A percentile compares a stretch with the other conserved stretches of the same genome.
Conservation (phyloP, 2,797 vertebrate genomes). For the Valencia hispanica region DNA sequence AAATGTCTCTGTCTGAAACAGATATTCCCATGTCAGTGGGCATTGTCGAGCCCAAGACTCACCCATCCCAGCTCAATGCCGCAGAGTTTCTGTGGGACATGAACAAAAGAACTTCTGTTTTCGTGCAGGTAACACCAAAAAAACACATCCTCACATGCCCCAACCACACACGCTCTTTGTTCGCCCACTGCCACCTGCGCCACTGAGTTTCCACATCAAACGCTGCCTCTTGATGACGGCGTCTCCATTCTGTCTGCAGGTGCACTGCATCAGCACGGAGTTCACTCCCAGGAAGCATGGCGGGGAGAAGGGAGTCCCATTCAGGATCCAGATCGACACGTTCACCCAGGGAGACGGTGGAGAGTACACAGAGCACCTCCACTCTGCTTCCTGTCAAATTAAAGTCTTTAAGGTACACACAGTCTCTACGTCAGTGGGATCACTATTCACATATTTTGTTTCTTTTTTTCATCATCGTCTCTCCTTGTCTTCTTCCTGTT, state of each 20-base stretch:
- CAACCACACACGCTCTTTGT: conserved; percentile 11
- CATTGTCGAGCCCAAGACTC: conserved; percentile 92
- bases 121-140: conserved; percentile 89
- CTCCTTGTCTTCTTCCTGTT: conserved; percentile 6
- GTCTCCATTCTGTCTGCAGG: conserved; percentile 72
- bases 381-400: conserved; percentile 98
- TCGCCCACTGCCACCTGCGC: conserved; percentile 15
- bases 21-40: conserved; percentile 98
- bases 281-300: conserved; percentile 97
- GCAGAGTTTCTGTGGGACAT: conserved; percentile 98
- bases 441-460: background rate
- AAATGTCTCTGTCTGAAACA: conserved; percentile 57
- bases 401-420: conserved; percentile 95
- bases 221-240: conserved; percentile 13
- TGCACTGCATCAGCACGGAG: conserved; percentile 98
- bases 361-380: conserved; percentile 94
- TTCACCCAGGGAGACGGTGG: conserved; percentile 89
- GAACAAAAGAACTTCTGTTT: conserved; percentile 93
- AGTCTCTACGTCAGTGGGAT: background rate
- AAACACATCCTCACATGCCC: background rate
- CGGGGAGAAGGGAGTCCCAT: conserved; percentile 95
- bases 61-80: conserved; percentile 93
- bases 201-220: conserved; percentile 41
- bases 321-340: conserved; percentile 94
- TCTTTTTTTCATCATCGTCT: background rate